Base-by-base conservation (phyloP, 2,888 invertebrate genomes). In the Lampropteryx suffumata region DNA sequence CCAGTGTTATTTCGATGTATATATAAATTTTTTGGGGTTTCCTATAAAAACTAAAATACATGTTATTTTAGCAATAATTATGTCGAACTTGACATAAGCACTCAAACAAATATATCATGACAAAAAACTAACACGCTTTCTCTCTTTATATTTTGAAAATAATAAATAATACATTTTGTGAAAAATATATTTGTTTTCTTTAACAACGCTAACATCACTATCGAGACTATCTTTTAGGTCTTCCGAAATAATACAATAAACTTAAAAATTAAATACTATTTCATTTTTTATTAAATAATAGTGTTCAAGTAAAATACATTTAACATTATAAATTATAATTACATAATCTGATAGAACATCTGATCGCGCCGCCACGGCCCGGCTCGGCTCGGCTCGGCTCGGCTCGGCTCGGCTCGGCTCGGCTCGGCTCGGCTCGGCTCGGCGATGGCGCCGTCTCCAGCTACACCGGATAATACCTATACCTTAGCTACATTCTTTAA, bases 241-340 rank as follows among this genome's bases (percentile, higher is more conserved):
- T 2, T 14, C 8, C 13, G 30, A 37, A 53, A 49, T 21, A 32
- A 43, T 10, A 42, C 36, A 9, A 36, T 42, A 9, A 13, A 45
- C 41, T 51, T 54, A 39, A 54, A 71, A 70, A 71, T 71, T 67
- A 66, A 69, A 71, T 69, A 69, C 67, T 68, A 70, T 70, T 59
- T 51, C 66, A 79, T 82, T 83, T 17, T 17, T 17, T 3, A 17
- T 17, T 86, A 85, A 85, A 83, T 83, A 69, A 65, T 83, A 68
- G 74, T 67, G 32, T 57, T 82, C 77, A 82, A 78, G 76, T 85
- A 80, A 80, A 83, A 81, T 84, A 83, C 79, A 80, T 76, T 70
- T 75, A 79, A 74, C 77, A 66, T 81, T 71, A 85, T 85, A 74
- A 73, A 82, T 82, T 79, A 85, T 83, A 86, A 82, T 84, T 83